A percentile compares a stretch with the other conserved stretches of the same genome.
Evolutionary conservation across 2,797 vertebrate genomes (phyloP).

Genomic region (Hyperoplus immaculatus): DNA sequence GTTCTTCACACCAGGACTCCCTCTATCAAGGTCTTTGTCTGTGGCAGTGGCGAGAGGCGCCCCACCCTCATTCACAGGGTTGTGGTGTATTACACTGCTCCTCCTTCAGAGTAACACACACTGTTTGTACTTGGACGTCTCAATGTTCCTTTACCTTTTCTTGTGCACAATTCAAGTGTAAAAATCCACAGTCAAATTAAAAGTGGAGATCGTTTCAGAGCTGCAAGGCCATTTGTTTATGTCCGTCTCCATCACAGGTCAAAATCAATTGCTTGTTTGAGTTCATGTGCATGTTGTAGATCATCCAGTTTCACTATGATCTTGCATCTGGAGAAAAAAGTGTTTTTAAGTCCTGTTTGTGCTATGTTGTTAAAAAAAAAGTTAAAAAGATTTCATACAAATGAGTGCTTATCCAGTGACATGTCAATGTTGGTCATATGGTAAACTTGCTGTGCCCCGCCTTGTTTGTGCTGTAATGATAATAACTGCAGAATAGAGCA

Average conservation of each 20-base stretch:
- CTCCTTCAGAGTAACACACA: conserved; percentile 49
- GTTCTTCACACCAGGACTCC: conserved; percentile 40
- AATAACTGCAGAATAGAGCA: conserved; percentile 30
- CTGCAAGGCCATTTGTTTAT: conserved; percentile 19
- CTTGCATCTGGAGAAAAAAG: conserved; percentile 9
- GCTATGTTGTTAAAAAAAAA: conserved; percentile 47
- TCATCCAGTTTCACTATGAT: conserved; percentile 15
- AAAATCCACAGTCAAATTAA: conserved; percentile 50
- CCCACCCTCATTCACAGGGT: conserved; percentile 73
- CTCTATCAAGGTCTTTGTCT: conserved; percentile 74
- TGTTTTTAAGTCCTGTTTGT: conserved; percentile 40
- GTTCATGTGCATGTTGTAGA: conserved; percentile 42
- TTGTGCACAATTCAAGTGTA: conserved; percentile 41
- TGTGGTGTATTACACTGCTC: conserved; percentile 42
- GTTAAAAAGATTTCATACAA: conserved; percentile 31
- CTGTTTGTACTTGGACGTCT: conserved; percentile 39
- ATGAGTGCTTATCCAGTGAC: conserved; percentile 23
- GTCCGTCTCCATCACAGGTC: conserved; percentile 49
- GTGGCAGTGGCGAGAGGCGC: conserved; percentile 66
- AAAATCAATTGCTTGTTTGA: conserved; percentile 15
- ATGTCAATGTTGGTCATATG: conserved; percentile 6
- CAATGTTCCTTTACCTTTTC: conserved; percentile 15
- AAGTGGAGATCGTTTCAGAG: conserved; percentile 13
- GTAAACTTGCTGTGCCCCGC: not conserved
- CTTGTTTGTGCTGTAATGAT: conserved; percentile 20